A percentile compares a stretch with the other conserved stretches of the same genome.
Conservation (phyloP, 2,113 vertebrate species). For the Otis tarda region DNA sequence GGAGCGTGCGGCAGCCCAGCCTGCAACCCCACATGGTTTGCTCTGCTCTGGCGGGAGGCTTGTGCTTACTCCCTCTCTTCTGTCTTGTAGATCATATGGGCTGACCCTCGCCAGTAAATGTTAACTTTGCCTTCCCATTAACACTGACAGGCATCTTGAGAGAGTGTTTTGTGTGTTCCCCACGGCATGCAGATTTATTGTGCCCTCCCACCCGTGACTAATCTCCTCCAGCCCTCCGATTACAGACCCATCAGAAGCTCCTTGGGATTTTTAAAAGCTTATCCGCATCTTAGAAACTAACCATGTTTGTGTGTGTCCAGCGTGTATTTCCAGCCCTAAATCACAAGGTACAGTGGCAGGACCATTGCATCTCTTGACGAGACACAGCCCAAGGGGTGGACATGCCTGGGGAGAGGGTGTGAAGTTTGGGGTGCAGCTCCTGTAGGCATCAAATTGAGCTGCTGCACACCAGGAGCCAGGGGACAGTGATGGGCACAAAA, state of each 20-base stretch:
- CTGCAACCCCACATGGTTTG: background rate
- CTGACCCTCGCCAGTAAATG: background rate
- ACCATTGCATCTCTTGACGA: too few relatives aligned
- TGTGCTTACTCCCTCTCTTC: background rate
- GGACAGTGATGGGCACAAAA: rapidly evolving
- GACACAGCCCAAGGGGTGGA: background rate
- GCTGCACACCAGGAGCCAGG: background rate
- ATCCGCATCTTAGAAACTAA: background rate
- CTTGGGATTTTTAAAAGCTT: background rate
- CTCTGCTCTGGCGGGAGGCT: background rate
- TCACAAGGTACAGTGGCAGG: rapidly evolving
- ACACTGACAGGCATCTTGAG: background rate
- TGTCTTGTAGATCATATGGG: background rate
- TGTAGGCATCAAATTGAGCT: background rate
- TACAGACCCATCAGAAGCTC: background rate
- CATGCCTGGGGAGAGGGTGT: background rate
- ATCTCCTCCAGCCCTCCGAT: background rate
- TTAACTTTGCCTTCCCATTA: background rate
- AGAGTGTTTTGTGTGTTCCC: background rate
- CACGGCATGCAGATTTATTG: background rate
- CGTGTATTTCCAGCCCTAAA: background rate
- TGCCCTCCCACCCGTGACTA: background rate
- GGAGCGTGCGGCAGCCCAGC: rapidly evolving
- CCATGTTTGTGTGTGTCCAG: background rate
- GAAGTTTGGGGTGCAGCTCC: background rate